phyloP scores from a whole-genome alignment of 2,113 vertebrate genomes.

The Morone saxatilis region DNA sequence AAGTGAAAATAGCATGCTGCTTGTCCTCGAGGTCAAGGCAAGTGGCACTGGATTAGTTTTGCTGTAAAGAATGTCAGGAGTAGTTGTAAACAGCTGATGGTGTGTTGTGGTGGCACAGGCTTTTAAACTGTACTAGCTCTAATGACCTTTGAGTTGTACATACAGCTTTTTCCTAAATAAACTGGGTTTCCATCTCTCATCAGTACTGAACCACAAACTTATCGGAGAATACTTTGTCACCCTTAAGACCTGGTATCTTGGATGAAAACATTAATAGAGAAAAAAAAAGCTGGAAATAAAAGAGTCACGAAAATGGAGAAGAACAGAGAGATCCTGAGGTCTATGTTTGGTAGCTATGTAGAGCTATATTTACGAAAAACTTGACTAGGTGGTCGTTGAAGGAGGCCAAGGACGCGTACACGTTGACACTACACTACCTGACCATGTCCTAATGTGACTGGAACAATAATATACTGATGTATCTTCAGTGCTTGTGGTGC shows the following conservation, averaged over 20 bases:
- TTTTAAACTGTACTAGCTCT: background rate
- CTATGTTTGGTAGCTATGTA: background rate
- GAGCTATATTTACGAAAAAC: conserved; percentile 14
- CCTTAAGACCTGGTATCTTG: background rate
- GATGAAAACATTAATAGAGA: conserved; percentile 3
- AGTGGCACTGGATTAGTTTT: conserved; percentile 9
- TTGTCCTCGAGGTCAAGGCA: conserved; percentile 18
- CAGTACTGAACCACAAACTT: background rate
- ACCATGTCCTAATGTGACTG: background rate
- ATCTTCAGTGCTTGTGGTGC: background rate
- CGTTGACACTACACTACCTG: background rate
- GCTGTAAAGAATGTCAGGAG: conserved; percentile 7
- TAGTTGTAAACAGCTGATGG: conserved; percentile 11
- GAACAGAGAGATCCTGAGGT: background rate
- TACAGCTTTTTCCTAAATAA: background rate
- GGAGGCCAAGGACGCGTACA: conserved; percentile 7
- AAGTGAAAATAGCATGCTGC: background rate
- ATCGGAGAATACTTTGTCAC: background rate
- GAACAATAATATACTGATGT: background rate
- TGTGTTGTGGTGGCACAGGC: background rate
- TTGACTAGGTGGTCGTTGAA: conserved; percentile 23
- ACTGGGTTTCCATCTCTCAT: background rate
- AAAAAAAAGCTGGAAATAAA: background rate
- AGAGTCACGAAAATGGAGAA: conserved; percentile 1
- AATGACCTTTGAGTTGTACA: background rate